Conservation (phyloP, 2,888 invertebrate genomes). For the Drosophila greeni region DNA sequence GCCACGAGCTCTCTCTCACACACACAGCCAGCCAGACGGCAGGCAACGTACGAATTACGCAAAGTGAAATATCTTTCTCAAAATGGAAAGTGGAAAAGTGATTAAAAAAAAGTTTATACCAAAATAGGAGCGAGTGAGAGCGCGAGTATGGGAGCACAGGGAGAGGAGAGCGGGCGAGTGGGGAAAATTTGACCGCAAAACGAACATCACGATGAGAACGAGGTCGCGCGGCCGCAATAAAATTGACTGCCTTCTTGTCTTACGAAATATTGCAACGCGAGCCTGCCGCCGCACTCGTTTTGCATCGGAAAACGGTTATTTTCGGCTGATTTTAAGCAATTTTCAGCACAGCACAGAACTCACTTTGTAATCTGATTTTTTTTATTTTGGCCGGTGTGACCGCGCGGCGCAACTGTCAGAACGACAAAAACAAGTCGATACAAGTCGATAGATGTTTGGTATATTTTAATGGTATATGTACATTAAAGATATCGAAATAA, state of each 20-base stretch:
- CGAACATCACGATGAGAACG: constrained; percentile 27
- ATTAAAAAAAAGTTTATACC: constrained; percentile 21
- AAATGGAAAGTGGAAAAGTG: constrained; percentile 74
- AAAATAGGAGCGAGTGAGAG: constrained; percentile 5
- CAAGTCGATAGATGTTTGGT: not conserved
- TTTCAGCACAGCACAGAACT: constrained; percentile 23
- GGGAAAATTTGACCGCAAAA: constrained; percentile 30
- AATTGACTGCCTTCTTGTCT: not conserved
- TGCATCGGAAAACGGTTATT: not conserved
- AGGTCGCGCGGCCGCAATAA: constrained; percentile 31
- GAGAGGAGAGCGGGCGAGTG: constrained; percentile 3
- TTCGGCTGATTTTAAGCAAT: constrained; percentile 11
- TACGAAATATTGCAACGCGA: constrained; percentile 1
- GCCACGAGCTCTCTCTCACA: constrained; percentile 42
- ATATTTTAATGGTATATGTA: too few relatives aligned
- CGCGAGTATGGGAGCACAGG: not conserved
- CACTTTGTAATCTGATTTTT: constrained; percentile 23
- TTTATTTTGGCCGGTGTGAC: constrained; percentile 34
- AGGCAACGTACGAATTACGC: constrained; percentile 75
- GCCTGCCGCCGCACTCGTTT: not conserved
- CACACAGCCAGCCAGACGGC: constrained; percentile 48
- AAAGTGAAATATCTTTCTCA: constrained; percentile 74
- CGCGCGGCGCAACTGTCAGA: constrained; percentile 10
- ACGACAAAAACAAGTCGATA: constrained; percentile 1
- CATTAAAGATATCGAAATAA: too few relatives aligned